Conservation (phyloP, 2,113 vertebrate genomes). For the Pelusios castaneus region DNA sequence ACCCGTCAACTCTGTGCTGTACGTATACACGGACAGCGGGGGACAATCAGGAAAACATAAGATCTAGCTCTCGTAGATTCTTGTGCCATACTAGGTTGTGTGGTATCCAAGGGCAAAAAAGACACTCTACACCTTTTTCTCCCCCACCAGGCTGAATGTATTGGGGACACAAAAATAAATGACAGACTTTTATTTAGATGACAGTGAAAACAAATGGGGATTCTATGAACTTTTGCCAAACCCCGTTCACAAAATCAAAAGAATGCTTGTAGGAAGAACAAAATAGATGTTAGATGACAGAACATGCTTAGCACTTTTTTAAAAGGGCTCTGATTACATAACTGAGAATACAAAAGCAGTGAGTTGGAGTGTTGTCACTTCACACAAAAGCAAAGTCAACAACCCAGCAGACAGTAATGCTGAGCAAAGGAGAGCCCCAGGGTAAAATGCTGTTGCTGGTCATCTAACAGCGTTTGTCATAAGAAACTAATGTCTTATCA, state of each 20-base stretch:
- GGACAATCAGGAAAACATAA: neutral
- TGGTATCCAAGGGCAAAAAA: neutral
- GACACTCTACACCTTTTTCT: fast-evolving
- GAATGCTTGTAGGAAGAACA: conserved; percentile 52
- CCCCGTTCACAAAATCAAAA: conserved; percentile 44
- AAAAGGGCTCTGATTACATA: neutral
- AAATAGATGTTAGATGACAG: conserved; percentile 51
- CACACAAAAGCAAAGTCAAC: neutral
- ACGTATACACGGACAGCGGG: neutral
- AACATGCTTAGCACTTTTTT: conserved; percentile 36
- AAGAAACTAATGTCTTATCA: fast-evolving
- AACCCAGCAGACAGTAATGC: neutral
- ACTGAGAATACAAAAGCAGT: conserved; percentile 3
- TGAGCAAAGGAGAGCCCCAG: neutral
- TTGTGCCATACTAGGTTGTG: conserved; percentile 11
- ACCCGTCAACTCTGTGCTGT: neutral
- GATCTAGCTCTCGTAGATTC: neutral
- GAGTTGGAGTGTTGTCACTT: conserved; percentile 15
- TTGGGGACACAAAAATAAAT: neutral
- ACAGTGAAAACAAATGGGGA: conserved; percentile 36
- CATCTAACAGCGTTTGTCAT: neutral
- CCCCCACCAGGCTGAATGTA: conserved; percentile 8
- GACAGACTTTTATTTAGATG: neutral
- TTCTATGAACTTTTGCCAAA: conserved; percentile 38
- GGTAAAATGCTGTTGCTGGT: neutral